Conservation (phyloP, 1,140 invertebrate species). For the Papilio xuthus region DNA sequence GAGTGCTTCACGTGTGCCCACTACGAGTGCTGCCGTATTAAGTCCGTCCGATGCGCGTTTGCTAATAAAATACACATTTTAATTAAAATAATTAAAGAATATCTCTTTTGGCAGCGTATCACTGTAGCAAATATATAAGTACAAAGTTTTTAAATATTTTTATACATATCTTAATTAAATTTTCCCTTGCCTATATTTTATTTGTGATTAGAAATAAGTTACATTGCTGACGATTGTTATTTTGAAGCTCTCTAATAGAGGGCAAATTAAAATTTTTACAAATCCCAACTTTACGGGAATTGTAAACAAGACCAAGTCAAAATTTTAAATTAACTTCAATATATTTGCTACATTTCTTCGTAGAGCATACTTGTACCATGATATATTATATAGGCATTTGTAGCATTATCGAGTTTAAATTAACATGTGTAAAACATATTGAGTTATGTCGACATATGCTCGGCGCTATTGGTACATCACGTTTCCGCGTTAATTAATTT, state of each 20-base stretch:
- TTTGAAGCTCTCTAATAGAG: background rate
- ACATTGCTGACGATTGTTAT: background rate
- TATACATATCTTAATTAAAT: background rate
- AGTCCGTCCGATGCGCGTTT: background rate
- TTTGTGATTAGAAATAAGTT: background rate
- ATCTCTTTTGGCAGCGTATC: background rate
- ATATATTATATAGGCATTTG: background rate
- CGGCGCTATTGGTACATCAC: background rate
- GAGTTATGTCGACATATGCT: background rate
- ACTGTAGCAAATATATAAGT: background rate
- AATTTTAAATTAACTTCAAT: too few species aligned
- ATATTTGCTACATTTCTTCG: too few species aligned
- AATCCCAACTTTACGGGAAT: too few species aligned
- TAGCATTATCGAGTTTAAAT: background rate
- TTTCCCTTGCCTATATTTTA: background rate
- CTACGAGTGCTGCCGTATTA: background rate
- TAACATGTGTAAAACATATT: background rate
- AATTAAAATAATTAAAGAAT: slow-evolving; percentile 4
- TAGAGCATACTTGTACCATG: background rate
- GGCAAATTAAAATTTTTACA: too few species aligned
- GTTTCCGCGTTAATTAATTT: background rate
- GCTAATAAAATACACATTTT: background rate
- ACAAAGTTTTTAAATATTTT: background rate
- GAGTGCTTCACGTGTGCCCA: background rate
- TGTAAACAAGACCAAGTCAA: too few species aligned